Evolutionary conservation across 35 echinoderm and acorn worm genomes (phyloP).

Genomic region (Chiridota heheva): DNA sequence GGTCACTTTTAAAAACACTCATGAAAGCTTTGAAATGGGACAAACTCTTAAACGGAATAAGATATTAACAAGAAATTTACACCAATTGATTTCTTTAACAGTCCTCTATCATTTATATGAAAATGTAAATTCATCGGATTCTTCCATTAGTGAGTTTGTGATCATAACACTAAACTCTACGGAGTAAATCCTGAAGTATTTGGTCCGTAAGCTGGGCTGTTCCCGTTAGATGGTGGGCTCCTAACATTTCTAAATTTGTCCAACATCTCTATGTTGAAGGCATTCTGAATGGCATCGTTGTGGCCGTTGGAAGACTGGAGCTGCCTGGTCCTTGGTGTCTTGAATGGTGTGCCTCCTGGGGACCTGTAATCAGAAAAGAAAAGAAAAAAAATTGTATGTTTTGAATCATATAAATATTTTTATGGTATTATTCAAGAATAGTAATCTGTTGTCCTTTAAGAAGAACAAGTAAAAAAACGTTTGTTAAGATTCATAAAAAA

Average conservation of each 20-base stretch:
- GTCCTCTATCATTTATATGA: too few species aligned
- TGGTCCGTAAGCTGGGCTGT: slow-evolving; percentile 61
- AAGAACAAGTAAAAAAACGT: not conserved
- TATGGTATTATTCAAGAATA: too few species aligned
- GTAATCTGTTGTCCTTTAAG: too few species aligned
- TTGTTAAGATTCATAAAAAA: not conserved
- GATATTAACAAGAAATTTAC: too few species aligned
- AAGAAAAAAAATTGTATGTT: not conserved
- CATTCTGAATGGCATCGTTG: slow-evolving; percentile 14
- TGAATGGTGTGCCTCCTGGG: slow-evolving; percentile 40
- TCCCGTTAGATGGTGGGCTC: slow-evolving; percentile 43
- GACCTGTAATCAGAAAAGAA: slow-evolving; percentile 30
- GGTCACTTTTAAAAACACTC: too few species aligned
- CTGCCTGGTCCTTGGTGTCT: slow-evolving; percentile 5
- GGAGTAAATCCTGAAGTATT: slow-evolving; percentile 62
- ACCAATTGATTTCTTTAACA: too few species aligned
- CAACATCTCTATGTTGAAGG: slow-evolving; percentile 61
- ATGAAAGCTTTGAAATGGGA: too few species aligned
- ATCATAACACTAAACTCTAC: too few species aligned
- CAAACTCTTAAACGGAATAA: too few species aligned
- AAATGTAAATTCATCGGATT: too few species aligned
- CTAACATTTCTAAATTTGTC: slow-evolving; percentile 73
- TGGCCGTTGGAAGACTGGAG: not conserved
- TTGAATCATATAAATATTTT: not conserved
- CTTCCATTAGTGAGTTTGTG: too few species aligned